Conservation (phyloP, 2,113 vertebrate genomes). For the Coracopsis vasa region DNA sequence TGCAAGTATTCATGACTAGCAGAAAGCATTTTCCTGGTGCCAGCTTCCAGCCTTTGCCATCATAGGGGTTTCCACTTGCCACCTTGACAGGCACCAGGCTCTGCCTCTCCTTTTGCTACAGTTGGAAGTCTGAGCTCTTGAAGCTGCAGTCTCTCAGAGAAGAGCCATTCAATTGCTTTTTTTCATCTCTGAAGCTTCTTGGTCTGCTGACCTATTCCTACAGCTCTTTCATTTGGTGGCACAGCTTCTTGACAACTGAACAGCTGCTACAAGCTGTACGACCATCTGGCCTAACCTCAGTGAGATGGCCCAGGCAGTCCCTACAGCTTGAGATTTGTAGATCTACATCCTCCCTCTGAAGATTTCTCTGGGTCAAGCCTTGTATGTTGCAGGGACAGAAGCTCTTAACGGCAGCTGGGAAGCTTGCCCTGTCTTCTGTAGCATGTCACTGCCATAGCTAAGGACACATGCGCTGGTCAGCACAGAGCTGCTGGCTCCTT, state of each 20-base stretch:
- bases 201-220: background rate
- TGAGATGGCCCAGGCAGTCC: background rate
- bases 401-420: background rate
- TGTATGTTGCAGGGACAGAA: background rate
- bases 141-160: background rate
- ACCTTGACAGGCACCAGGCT: background rate
- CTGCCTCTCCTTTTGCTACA: background rate
- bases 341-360: background rate
- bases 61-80: background rate
- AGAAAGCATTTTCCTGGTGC: background rate
- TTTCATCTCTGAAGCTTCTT: background rate
- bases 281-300: background rate
- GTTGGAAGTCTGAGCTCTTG: background rate
- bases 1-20: background rate
- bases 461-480: background rate
- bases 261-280: constrained; percentile 4
- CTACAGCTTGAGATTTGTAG: background rate
- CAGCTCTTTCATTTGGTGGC: background rate
- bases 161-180: background rate
- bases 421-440: background rate
- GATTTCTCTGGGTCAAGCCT: background rate
- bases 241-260: background rate
- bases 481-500: background rate
- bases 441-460: background rate
- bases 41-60: background rate